Evolutionary conservation across 1,140 invertebrate genomes (phyloP), one percentile per base, ranked within the genome.

Genomic region (Caligus rogercresseyi): DNA sequence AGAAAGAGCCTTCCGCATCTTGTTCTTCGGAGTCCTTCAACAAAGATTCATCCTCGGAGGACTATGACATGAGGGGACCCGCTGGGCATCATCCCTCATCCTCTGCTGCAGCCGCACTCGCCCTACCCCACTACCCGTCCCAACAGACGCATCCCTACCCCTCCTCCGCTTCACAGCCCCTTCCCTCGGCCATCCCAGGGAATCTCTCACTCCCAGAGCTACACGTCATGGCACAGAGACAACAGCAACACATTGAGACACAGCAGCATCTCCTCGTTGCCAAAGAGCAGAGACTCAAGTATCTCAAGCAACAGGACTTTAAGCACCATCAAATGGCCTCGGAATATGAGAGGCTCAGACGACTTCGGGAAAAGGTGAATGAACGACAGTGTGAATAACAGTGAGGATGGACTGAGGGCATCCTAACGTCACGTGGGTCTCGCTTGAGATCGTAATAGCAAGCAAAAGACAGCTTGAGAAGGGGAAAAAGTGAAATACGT

Each of bases 221-320:
- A 1, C 57, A 60, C 64, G 89, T 89, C 73, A 93, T 95, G 87
- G 90, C 90, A 71, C 80, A 86, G 70, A 79, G 89, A 69, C 90
- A 96, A 78, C 89, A 93, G 77, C 87, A 89, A 74, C 89, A 95
- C 79, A 92, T 97, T 72, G 89, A 94, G 76, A 81, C 83, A 67
- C 88, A 90, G 77, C 85, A 89, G 71, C 86, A 89, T 77, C 78
- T 89, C 72, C 79, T 92, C 69, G 85, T 86, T 67, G 88, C 87
- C 70, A 87, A 87, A 72, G 88, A 91, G 74, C 90, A 95, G 77
- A 79, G 91, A 69, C 80, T 94, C 72, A 85, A 90, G 68, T 91
- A 89, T 78, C 81, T 95, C 68, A 90, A 93, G 75, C 86, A 90
- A 74, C 87, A 90, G 73, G 88, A 92, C 74, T 83, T 83, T 67